Conservation (phyloP, 2,797 vertebrate genomes). For the Aselliscus stoliczkanus region DNA sequence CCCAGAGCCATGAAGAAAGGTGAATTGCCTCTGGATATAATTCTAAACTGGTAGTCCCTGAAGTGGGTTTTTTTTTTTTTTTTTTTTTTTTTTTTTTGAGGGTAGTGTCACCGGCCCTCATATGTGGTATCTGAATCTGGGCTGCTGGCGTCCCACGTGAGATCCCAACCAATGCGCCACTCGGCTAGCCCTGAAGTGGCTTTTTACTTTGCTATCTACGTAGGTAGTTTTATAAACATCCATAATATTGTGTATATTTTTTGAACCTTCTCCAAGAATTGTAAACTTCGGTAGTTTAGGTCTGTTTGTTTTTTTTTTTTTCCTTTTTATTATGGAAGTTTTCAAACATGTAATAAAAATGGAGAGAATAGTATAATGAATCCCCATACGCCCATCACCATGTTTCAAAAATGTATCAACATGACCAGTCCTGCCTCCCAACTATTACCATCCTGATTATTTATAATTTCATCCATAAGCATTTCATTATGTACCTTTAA, state of each 20-base stretch:
- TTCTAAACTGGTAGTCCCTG: not conserved
- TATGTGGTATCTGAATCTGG: no score
- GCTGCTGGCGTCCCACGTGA: no score
- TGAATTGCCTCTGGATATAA: not conserved
- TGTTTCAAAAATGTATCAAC: not conserved
- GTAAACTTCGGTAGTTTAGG: not conserved
- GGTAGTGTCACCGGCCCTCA: no score
- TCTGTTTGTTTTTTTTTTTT: not conserved
- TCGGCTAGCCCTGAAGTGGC: not conserved
- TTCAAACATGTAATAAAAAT: not conserved
- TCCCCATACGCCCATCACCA: not conserved
- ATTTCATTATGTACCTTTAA: not conserved
- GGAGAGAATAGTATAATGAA: not conserved
- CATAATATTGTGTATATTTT: not conserved
- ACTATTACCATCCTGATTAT: not conserved
- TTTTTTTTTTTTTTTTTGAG: no score
- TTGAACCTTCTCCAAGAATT: not conserved
- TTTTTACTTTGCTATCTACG: not conserved
- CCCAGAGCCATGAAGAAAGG: not conserved
- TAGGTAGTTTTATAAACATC: not conserved
- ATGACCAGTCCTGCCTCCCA: not conserved
- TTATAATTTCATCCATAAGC: not conserved
- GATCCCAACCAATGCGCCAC: no score
- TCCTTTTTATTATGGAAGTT: not conserved
- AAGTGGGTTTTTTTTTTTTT: slow-evolving; percentile 9